Conservation (phyloP, 2,113 vertebrate species). For the Lota lota region DNA sequence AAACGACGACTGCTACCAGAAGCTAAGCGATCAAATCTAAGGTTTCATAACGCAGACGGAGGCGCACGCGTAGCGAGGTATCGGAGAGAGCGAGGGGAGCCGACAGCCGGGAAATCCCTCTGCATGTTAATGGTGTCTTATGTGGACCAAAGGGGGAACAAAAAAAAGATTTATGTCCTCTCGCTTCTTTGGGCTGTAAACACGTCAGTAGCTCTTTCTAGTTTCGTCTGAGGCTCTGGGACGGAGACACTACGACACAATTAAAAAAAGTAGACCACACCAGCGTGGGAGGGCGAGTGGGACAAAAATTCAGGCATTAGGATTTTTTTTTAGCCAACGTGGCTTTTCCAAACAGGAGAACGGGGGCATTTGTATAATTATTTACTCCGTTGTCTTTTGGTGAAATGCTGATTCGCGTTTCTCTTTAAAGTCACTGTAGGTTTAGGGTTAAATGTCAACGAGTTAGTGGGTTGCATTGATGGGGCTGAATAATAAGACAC, state of each 20-base stretch:
- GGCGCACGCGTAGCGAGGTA: slow-evolving; percentile 40
- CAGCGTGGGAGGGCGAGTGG: slow-evolving; percentile 87
- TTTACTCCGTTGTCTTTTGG: slow-evolving; percentile 85
- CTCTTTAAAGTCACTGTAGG: slow-evolving; percentile 47
- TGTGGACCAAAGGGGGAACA: slow-evolving; percentile 71
- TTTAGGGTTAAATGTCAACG: slow-evolving; percentile 58
- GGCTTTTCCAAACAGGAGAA: slow-evolving; percentile 68
- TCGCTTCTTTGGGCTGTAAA: slow-evolving; percentile 83
- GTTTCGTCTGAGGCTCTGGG: slow-evolving; percentile 78
- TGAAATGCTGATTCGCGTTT: slow-evolving; percentile 85
- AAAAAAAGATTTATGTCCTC: slow-evolving; percentile 85
- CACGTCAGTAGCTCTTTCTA: slow-evolving; percentile 77
- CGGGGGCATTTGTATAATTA: slow-evolving; percentile 83
- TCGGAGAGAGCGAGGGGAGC: slow-evolving; percentile 70
- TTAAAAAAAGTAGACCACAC: slow-evolving; percentile 76
- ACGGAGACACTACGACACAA: slow-evolving; percentile 55
- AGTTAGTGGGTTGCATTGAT: slow-evolving; percentile 12
- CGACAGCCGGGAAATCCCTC: slow-evolving; percentile 79
- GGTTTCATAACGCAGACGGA: slow-evolving; percentile 71
- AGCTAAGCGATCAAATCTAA: slow-evolving; percentile 59
- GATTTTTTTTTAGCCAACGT: slow-evolving; percentile 83
- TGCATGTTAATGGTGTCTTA: slow-evolving; percentile 88
- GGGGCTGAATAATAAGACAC: slow-evolving; percentile 10
- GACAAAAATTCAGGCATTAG: slow-evolving; percentile 77
- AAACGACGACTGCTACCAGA: slow-evolving; percentile 41